Base-by-base conservation (phyloP, 2,113 vertebrate genomes). In the Falcunculus frontatus region DNA sequence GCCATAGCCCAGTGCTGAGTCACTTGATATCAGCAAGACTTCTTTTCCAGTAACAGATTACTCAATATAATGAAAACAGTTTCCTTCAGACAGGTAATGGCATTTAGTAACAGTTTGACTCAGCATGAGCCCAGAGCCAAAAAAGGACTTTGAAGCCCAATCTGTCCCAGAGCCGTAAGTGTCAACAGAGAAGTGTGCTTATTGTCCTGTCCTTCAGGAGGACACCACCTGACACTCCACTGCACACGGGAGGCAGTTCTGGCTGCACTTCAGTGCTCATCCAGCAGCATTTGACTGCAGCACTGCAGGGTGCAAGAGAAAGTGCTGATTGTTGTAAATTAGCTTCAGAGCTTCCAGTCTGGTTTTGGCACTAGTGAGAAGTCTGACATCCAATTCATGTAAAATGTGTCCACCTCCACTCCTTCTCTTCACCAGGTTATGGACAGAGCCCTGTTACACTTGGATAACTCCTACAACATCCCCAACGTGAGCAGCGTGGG, bases 401-500 rank as follows among this genome's bases (percentile, higher is more conserved):
- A 20, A 68, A 84, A 56, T 13, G 14, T 35, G 3, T 26, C n/a
- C 41, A 50, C 17, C 9, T n/a, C 12, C 21, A 12, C 57, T 35
- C 44, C 63, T 96, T 63, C 27, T 96, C n/a, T 93, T 85, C 73
- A 67, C 27, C 79, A 99, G 99, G 95, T 99, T 46, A 95, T 99
- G 95, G 98, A 99, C 74, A 98, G 99, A 30, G 98, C 99, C 57
- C 96, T 99, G 22, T 98, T 99, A 49, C 99, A 99, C 95, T 98
- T 99, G 98, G 99, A 99, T 82, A 99, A 99, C 89, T 92, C 98
- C n/a, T 99, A 99, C 93, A 98, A 98, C 23, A 98, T 99, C 41
- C 98, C 98, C 19, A 99, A 99, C 42, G 92, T 99, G 42, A 97
- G 97, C 10, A 98, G 99, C 1, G 85, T 94, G 2, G 99, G 99